Base-by-base conservation (phyloP, 2,113 vertebrate species). In the Seriola quinqueradiata region DNA sequence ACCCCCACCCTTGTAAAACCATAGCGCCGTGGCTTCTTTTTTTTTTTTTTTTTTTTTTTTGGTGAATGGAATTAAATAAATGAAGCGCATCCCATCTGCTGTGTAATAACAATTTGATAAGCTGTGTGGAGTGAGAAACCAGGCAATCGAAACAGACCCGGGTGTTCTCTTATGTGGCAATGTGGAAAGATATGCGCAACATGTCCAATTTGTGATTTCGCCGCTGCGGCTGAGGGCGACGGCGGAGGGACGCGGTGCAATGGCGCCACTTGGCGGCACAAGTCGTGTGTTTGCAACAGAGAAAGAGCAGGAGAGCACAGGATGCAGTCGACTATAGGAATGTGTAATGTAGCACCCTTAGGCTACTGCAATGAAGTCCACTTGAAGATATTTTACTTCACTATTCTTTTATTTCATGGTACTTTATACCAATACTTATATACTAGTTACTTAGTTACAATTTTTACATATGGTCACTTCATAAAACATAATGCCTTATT, bases 31-130 rank as follows among this genome's bases (percentile, higher is more conserved):
- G 79, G 32, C 65, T 76, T 76, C 77, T 46, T 23, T 8, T 34
- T 14, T 34, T 12, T 28, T 13, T 59, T 11, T 58, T 1, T 38
- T 38, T 38, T 38, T 79, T 76, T 79, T 46, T 13, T 8, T 67
- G 83, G 25, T 38, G 83, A 79, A 64, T 70, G 82, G 79, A 79
- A 85, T 90, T 81, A 89, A 90, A 89, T 70, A 90, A 92, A 94
- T 89, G 92, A 88, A 85, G 76, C 84, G 84, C 88, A 72, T 83
- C 89, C 86, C 85, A 89, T 94, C 87, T 93, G 84, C 79, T 81
- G 76, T 83, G 89, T 84, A 88, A 92, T 91, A 90, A 92, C 92
- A 90, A 81, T 92, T 91, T 88, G 87, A 92, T 90, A 87, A 90
- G 91, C 86, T 32, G 70, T 59, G 88, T 52, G 78, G 63, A 69